Evolutionary conservation across 1,140 invertebrate genomes (phyloP), one percentile per base, ranked within the genome.

Genomic region (Hylaeus volcanicus): DNA sequence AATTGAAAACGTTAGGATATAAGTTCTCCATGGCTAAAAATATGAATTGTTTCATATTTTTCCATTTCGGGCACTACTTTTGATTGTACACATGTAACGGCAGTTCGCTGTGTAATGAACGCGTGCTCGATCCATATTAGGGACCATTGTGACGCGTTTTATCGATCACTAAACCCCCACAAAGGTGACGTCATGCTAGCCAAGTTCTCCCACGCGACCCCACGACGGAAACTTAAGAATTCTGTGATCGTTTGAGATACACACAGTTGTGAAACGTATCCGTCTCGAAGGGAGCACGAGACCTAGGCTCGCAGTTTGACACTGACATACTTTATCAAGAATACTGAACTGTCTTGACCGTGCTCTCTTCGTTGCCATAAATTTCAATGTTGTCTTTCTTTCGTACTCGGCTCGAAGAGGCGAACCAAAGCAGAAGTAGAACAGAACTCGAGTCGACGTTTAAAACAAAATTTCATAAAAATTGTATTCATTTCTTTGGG

Each of bases 261-360:
- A 11, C 51, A n/a, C 15, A 39, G 45, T 51, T 48, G 55, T 72
- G 64, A 66, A 79, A 71, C 51, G 37, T 75, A 53, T 78, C 65
- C 39, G 53, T 60, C 48, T 41, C 9, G 51, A 75, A 82, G 72
- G 60, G 78, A 84, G 79, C 63, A 61, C 74, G 66, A 61, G 45
- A 63, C 53, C 56, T 66, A 81, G 65, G 61, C 63, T 14, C 53
- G 71, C 61, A 63, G 51, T 74, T 45, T 77, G 89, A 87, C 89
- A 90, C 88, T 90, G 89, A 90, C 89, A 90, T 63, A 88, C 83
- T 88, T 90, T n/a, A 53, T 41, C 84, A 12, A 12, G 72, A 48
- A 55, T 70, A 48, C 83, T 79, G 58, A 61, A 77, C 39, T 9
- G 51, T 79, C 80, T 79, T 53, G 56, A 68, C 74, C 37, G n/a